These are phyloP conservation scores for Anneissia japonica DNA, from an alignment of 35 echinoderm and acorn worm species.

Conservation along the genomic window DNA sequence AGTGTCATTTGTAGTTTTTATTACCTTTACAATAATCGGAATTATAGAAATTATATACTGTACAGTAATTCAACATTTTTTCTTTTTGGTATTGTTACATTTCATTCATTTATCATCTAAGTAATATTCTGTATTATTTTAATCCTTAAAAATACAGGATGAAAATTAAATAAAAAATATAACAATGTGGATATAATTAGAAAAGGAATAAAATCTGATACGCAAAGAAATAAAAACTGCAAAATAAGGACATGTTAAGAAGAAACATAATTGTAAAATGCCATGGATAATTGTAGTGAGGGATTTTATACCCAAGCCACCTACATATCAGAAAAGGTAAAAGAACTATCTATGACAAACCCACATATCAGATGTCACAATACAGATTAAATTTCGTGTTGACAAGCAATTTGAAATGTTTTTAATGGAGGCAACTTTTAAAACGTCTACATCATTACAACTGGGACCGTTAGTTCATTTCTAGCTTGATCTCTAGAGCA, in stretches of 20 bases:
- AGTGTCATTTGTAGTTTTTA: no score
- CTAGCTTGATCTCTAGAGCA: background rate
- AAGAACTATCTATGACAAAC: background rate
- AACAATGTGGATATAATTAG: no score
- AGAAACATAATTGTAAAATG: background rate
- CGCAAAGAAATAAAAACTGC: background rate
- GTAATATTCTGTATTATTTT: no score
- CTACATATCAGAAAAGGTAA: background rate
- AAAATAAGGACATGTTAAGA: background rate
- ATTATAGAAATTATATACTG: no score
- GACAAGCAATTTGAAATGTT: background rate
- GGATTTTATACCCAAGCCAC: background rate
- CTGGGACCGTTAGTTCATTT: background rate
- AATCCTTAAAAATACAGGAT: no score
- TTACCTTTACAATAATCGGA: no score
- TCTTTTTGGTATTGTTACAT: no score
- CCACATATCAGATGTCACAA: background rate
- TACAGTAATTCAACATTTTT: no score
- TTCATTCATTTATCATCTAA: no score
- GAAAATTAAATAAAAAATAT: no score
- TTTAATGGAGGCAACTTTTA: background rate
- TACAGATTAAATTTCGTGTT: background rate
- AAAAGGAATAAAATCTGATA: no score
- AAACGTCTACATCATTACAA: background rate
- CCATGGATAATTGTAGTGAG: background rate